A percentile compares a stretch with the other conserved stretches of the same genome.
Conservation (phyloP, 2,113 vertebrate genomes). For the Seriola quinqueradiata region DNA sequence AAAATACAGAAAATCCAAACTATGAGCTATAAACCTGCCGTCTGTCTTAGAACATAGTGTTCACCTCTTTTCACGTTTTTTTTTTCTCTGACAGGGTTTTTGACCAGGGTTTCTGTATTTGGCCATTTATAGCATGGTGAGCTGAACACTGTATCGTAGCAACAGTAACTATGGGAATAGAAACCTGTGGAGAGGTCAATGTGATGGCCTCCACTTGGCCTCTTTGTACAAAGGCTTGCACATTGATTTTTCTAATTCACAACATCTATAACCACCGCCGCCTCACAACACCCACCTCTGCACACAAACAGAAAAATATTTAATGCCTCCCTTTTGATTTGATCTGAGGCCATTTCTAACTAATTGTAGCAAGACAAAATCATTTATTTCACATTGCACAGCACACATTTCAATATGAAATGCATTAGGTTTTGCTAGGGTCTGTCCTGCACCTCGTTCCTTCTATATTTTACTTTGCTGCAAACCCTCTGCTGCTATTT, state of each 20-base stretch:
- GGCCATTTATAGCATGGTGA: conserved; percentile 56
- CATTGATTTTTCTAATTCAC: conserved; percentile 70
- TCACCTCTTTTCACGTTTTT: conserved; percentile 22
- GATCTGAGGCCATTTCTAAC: neutral
- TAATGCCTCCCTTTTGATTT: conserved; percentile 1
- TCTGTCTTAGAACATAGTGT: neutral
- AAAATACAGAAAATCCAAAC: neutral
- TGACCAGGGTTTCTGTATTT: conserved; percentile 39
- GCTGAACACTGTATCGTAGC: conserved; percentile 73
- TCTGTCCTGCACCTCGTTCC: neutral
- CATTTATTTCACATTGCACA: neutral
- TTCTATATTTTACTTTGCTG: neutral
- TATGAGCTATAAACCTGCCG: neutral
- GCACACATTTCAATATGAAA: neutral
- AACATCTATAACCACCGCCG: conserved; percentile 43
- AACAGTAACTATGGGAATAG: conserved; percentile 79
- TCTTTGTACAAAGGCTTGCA: conserved; percentile 60
- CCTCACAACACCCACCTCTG: conserved; percentile 9
- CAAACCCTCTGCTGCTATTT: neutral
- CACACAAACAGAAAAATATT: conserved; percentile 9
- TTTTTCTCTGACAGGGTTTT: conserved; percentile 39
- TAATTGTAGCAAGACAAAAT: neutral
- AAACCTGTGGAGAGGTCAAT: conserved; percentile 75
- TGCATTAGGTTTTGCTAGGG: neutral
- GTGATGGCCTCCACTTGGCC: conserved; percentile 71